A percentile compares a stretch with the other conserved stretches of the same genome.
Conservation (phyloP, 2,888 invertebrate species). For the Drosophila atripex region DNA sequence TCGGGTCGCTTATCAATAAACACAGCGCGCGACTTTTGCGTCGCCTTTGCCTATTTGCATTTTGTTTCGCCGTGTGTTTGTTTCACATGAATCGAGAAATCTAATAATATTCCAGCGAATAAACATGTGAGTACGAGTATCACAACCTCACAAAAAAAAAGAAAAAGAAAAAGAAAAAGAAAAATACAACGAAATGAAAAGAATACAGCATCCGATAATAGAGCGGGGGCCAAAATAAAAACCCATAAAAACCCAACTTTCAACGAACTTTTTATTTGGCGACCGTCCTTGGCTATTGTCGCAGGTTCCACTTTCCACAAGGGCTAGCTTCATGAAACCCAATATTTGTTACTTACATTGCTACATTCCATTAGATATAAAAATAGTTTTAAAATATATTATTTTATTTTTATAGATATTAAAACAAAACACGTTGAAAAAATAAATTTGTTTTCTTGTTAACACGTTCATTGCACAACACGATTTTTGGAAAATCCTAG, state of each 20-base stretch:
- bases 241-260: slow-evolving; percentile 15
- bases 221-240: slow-evolving; percentile 1
- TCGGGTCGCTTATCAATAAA: slow-evolving; percentile 56
- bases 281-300: slow-evolving; percentile 8
- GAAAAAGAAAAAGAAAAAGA: slow-evolving; percentile 15
- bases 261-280: slow-evolving; percentile 21
- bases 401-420: background rate
- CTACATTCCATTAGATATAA: background rate
- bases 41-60: slow-evolving; percentile 58
- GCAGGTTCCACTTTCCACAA: slow-evolving; percentile 1
- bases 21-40: slow-evolving; percentile 47
- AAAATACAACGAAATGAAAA: background rate
- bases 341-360: background rate
- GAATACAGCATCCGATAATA: slow-evolving; percentile 14
- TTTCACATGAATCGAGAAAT: slow-evolving; percentile 44
- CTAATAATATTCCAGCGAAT: slow-evolving; percentile 57
- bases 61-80: slow-evolving; percentile 44
- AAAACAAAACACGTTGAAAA: too few relatives aligned
- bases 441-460: too few relatives aligned
- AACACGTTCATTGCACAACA: background rate
- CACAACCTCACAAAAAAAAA: slow-evolving; percentile 21
- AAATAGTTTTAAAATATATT: background rate
- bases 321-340: background rate
- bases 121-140: slow-evolving; percentile 50
- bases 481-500: background rate